Base-by-base conservation (phyloP, 2,888 invertebrate species). In the Acleris holmiana region DNA sequence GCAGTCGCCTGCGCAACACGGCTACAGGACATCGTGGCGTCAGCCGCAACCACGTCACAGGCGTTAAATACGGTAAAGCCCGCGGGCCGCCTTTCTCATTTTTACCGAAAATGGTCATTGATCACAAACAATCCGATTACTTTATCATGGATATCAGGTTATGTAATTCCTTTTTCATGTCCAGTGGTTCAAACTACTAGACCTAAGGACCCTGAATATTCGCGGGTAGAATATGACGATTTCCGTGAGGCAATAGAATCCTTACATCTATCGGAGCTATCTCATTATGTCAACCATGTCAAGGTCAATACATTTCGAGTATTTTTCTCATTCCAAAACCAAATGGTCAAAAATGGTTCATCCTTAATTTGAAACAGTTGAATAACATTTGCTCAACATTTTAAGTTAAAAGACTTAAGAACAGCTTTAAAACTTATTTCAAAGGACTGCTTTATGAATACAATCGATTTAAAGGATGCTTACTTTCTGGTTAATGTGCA, bases 351-450 rank as follows among this genome's bases (percentile, higher is more conserved):
- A n/a, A 49, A 0, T 1, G 49, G 1, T 25, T 49, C 2, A 25
- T 49, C 2, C 7, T 49, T 6, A 49, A 49, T n/a, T 49, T 49
- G 15, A 49, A 49, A 25, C 2, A 23, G 2, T 7, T 49, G 0
- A 49, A 49, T 23, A 49, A 49, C 25, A 4, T 2, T 1, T 7
- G 25, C 49, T 4, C 6, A 49, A 2, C 49, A 49, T 21, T 49
- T 49, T 7, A 49, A 49, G 23, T 2, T 25, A 4, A 23, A 49
- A 49, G 49, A 49, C n/a, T 25, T 49, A 25, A 10, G 49, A 23
- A 49, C 49, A 15, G 49, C 49, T n/a, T 5, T 49, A 23, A 49
- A 49, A n/a, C n/a, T 49, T 5, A 49, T 49, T 7, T n/a, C 49
- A 15, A n/a, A 23, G 2, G 7, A 25, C 23, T n/a, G 23, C 2